Conservation (phyloP, 1,140 invertebrate species). For the Drosophila lini region DNA sequence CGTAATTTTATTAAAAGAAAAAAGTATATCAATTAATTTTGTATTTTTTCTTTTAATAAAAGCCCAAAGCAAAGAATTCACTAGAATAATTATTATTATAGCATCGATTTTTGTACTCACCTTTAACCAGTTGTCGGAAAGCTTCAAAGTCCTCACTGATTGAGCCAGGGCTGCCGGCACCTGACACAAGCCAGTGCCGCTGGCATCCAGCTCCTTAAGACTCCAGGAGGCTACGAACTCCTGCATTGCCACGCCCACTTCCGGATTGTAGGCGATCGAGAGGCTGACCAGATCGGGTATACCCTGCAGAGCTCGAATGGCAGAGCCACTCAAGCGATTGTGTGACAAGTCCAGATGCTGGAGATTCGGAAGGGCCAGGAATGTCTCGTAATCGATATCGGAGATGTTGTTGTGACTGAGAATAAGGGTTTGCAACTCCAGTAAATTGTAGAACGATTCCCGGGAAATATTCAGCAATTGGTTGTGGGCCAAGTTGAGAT, state of each 20-base stretch:
- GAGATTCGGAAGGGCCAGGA: slow-evolving; percentile 88
- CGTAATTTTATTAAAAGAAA: neutral
- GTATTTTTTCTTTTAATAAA: too few species aligned
- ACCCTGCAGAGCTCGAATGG: slow-evolving; percentile 89
- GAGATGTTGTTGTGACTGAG: slow-evolving; percentile 86
- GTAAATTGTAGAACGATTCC: slow-evolving; percentile 83
- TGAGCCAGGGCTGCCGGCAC: slow-evolving; percentile 93
- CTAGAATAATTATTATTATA: too few species aligned
- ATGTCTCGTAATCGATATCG: slow-evolving; percentile 85
- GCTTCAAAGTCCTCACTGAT: slow-evolving; percentile 91
- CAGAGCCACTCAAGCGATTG: slow-evolving; percentile 89
- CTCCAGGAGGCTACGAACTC: slow-evolving; percentile 85
- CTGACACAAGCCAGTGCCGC: slow-evolving; percentile 90
- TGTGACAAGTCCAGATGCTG: slow-evolving; percentile 92
- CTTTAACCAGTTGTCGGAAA: slow-evolving; percentile 89
- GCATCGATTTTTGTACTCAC: slow-evolving; percentile 50
- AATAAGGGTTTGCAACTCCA: slow-evolving; percentile 85
- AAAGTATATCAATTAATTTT: neutral
- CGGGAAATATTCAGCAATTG: slow-evolving; percentile 67
- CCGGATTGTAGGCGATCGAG: slow-evolving; percentile 89
- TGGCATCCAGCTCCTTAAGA: slow-evolving; percentile 86
- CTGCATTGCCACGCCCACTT: slow-evolving; percentile 85
- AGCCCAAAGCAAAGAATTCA: too few species aligned
- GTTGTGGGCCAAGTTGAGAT: slow-evolving; percentile 87
- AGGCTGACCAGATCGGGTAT: slow-evolving; percentile 91